A percentile compares a stretch with the other conserved stretches of the same genome.
Conservation (phyloP, 2,113 vertebrate species). For the Myotis lucifugus region DNA sequence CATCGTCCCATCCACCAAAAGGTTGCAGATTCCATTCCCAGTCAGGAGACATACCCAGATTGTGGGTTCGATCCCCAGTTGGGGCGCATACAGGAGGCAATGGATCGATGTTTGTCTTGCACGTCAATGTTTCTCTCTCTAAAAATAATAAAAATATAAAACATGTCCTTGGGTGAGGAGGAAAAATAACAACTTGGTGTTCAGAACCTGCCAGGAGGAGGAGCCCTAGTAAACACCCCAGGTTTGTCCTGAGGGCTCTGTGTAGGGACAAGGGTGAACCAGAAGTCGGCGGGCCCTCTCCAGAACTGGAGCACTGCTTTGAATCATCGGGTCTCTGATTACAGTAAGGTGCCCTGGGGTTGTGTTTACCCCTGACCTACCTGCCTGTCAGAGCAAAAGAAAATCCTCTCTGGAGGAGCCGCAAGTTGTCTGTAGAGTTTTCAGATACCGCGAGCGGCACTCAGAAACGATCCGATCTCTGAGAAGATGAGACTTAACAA, state of each 20-base stretch:
- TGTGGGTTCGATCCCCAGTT: neutral
- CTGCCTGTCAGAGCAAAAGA: neutral
- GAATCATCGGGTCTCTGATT: neutral
- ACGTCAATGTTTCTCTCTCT: neutral
- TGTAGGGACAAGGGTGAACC: neutral
- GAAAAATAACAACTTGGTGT: neutral
- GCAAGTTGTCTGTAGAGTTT: rapidly evolving
- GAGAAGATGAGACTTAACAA: neutral
- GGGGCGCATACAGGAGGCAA: neutral
- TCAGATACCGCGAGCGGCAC: no score
- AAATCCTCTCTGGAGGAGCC: neutral
- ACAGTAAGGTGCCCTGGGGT: neutral
- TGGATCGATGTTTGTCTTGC: neutral
- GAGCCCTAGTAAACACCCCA: neutral
- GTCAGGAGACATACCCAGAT: neutral
- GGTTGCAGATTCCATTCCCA: neutral
- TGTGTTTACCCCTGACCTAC: neutral
- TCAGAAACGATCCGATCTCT: neutral
- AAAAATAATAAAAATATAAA: neutral
- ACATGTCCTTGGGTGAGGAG: neutral
- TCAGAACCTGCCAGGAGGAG: neutral
- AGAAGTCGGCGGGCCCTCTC: neutral
- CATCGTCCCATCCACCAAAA: neutral
- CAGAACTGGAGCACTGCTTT: no score
- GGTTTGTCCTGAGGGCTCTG: neutral